A percentile compares a stretch with the other conserved stretches of the same genome.
Conservation (phyloP, 2,888 invertebrate species). For the Crossocerus cetratus region DNA sequence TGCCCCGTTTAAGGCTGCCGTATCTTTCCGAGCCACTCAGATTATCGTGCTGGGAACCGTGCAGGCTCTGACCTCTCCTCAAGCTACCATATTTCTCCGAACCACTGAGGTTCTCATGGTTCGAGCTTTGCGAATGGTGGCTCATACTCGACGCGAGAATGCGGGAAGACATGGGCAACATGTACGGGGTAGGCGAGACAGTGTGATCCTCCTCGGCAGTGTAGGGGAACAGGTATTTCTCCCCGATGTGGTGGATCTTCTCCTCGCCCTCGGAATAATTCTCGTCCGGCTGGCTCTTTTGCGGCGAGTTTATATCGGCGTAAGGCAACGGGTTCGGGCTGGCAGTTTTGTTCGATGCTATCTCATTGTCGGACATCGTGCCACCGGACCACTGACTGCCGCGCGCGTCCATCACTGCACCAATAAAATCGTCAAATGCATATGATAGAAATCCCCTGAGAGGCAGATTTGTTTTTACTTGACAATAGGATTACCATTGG, state of each 20-base stretch:
- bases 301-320: slow-evolving; percentile 82
- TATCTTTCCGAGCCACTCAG: slow-evolving; percentile 70
- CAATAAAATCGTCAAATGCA: not conserved
- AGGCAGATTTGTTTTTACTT: not conserved
- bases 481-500: slow-evolving; percentile 60
- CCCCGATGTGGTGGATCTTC: slow-evolving; percentile 82
- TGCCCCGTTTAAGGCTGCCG: slow-evolving; percentile 73
- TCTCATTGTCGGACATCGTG: slow-evolving; percentile 87
- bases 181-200: slow-evolving; percentile 73
- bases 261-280: slow-evolving; percentile 74
- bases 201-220: slow-evolving; percentile 81
- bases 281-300: slow-evolving; percentile 71
- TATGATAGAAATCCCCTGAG: not conserved
- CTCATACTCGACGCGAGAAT: slow-evolving; percentile 74
- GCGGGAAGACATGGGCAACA: slow-evolving; percentile 73
- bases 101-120: slow-evolving; percentile 70
- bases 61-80: slow-evolving; percentile 71
- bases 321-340: slow-evolving; percentile 87
- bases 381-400: slow-evolving; percentile 87
- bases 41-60: slow-evolving; percentile 73
- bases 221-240: slow-evolving; percentile 91
- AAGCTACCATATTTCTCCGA: slow-evolving; percentile 73
- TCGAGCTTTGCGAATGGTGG: slow-evolving; percentile 74
- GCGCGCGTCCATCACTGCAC: slow-evolving; percentile 66
- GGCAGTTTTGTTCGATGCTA: slow-evolving; percentile 80